Base-by-base conservation (phyloP, 1,140 invertebrate genomes). In the Habropoda laboriosa region DNA sequence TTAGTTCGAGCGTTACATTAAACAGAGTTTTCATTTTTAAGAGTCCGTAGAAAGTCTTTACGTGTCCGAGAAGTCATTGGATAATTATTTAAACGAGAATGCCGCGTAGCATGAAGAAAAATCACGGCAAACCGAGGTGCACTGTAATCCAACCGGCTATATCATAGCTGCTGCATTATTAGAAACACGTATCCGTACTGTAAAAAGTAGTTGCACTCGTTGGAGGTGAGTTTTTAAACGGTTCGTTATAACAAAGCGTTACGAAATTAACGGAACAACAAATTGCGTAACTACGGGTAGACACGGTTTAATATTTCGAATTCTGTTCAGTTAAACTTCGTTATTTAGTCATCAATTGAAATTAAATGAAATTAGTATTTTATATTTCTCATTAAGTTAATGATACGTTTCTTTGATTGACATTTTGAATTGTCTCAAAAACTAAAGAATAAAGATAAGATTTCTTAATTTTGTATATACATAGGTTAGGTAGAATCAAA, bases 121-220 rank as follows among this genome's bases (percentile, higher is more conserved):
- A 60, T 47, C 13, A 30, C 21, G 55, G 70, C 35, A 72, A 71
- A 38, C 32, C 8, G n/a, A 38, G 53, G n/a, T n/a, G n/a, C n/a
- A n/a, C n/a, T n/a, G n/a, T 67, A n/a, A 49, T 18, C 3, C 45
- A 49, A 49, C 55, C 6, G 60, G 40, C 30, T 47, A 47, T 67
- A 51, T 13, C 18, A n/a, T n/a, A 18, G n/a, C 18, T 53, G 10
- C 53, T 32, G 2, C 5, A 58, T 49, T 60, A 72, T 72, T 72
- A 72, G 13, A 58, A 45, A 45, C 70, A 72, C 13, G 40, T 32
- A 45, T n/a, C 3, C 68, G 18, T 30, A 8, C 12, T 21, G 27
- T 24, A 60, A 72, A 72, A 45, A 47, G 38, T 7, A 24, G 21
- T 18, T 24, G n/a, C 24, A 30, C 12, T 13, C 5, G 27, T 10